These are phyloP conservation scores for Malthinus seriepunctatus DNA, from an alignment of 2,888 invertebrate species.

Conservation along the genomic window DNA sequence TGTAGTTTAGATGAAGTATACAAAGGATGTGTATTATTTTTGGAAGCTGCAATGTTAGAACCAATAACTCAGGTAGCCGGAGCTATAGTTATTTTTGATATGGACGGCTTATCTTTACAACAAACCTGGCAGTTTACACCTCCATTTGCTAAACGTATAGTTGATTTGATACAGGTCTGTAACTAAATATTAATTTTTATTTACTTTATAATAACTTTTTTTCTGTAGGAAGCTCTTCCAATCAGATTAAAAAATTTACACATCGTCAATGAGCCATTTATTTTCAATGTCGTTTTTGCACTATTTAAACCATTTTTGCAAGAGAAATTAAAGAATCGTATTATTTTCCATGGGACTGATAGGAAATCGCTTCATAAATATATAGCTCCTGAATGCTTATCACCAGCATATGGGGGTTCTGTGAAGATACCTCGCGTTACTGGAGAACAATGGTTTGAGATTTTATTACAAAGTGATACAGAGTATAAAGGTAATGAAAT, in stretches of 20 bases:
- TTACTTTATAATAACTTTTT: conserved; percentile 7
- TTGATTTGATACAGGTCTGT: conserved; percentile 78
- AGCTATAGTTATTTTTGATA: conserved; percentile 80
- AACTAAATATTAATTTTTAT: background rate
- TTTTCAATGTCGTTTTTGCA: conserved; percentile 88
- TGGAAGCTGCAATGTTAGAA: conserved; percentile 83
- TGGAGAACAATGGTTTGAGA: conserved; percentile 73
- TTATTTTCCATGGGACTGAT: conserved; percentile 80
- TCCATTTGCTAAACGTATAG: conserved; percentile 80
- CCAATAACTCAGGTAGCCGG: conserved; percentile 77
- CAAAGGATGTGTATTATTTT: conserved; percentile 78
- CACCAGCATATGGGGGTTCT: conserved; percentile 74
- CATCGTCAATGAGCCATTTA: conserved; percentile 85
- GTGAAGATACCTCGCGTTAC: conserved; percentile 68
- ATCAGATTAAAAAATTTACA: conserved; percentile 85
- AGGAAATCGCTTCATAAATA: conserved; percentile 72
- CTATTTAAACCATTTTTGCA: conserved; percentile 88
- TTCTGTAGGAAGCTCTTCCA: conserved; percentile 78
- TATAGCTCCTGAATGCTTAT: conserved; percentile 72
- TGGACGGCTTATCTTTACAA: conserved; percentile 79
- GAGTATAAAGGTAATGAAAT: conserved; percentile 77
- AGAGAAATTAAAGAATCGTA: conserved; percentile 80
- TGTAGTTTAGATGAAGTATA: conserved; percentile 79
- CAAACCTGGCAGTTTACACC: conserved; percentile 88
- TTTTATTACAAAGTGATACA: conserved; percentile 71